phyloP scores from a whole-genome alignment of 2,113 vertebrate species.

The crab-eating macaque (Macaca fascicularis) region T2T-MFA8v1.1 NC_088375.1:193002501-193003000 shows the following conservation, averaged over 20 bases:
- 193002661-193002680: neutral
- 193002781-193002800: neutral
- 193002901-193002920: neutral
- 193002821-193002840: neutral
- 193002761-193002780: neutral
- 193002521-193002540: neutral
- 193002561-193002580: neutral
- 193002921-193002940: neutral
- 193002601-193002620: neutral
- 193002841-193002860: neutral
- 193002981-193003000: neutral
- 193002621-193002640: neutral
- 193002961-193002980: neutral
- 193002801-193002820: neutral
- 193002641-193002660: neutral
- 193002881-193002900: neutral
- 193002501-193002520: neutral
- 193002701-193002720: neutral
- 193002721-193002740: rapidly evolving
- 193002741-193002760: neutral
- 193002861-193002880: neutral
- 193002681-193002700: neutral
- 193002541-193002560: neutral
- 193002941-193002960: neutral
- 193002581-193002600: neutral